phyloP scores from a whole-genome alignment of 2,797 vertebrate species.

The Gymnothorax reevesii region DNA sequence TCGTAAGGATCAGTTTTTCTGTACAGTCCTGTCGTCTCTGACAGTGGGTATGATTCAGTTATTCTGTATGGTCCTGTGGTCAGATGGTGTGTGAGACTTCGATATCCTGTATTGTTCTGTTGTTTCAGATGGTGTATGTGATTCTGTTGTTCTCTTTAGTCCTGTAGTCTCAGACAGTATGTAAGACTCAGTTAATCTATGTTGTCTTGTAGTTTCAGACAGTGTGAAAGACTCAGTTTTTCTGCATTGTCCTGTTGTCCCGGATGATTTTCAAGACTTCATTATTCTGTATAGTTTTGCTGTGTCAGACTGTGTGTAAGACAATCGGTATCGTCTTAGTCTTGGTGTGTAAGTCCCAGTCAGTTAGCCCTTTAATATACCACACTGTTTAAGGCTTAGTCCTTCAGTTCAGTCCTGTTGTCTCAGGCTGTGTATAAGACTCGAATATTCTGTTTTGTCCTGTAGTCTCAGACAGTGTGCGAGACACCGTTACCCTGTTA shows the following conservation, averaged over 20 bases:
- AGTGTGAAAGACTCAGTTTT: neutral
- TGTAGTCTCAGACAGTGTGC: neutral
- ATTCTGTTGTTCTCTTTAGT: neutral
- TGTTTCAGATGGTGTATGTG: neutral
- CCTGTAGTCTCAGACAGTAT: neutral
- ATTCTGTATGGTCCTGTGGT: neutral
- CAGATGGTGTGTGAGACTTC: neutral
- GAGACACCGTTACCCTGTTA: neutral
- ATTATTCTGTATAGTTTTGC: neutral
- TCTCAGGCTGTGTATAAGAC: neutral
- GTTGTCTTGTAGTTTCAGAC: neutral
- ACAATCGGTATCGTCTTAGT: neutral
- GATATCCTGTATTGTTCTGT: neutral
- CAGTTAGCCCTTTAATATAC: too few species aligned
- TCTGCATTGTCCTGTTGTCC: neutral
- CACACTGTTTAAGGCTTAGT: neutral
- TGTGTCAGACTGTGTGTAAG: neutral
- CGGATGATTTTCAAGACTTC: neutral
- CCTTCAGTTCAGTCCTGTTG: neutral
- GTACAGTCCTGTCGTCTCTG: neutral
- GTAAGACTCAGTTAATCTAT: neutral
- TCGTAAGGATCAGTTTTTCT: neutral
- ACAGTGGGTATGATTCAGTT: neutral
- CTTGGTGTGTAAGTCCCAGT: neutral
- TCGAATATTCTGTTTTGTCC: neutral